phyloP scores from a whole-genome alignment of 2,797 vertebrate genomes.

The Arnoldichthys spilopterus region DNA sequence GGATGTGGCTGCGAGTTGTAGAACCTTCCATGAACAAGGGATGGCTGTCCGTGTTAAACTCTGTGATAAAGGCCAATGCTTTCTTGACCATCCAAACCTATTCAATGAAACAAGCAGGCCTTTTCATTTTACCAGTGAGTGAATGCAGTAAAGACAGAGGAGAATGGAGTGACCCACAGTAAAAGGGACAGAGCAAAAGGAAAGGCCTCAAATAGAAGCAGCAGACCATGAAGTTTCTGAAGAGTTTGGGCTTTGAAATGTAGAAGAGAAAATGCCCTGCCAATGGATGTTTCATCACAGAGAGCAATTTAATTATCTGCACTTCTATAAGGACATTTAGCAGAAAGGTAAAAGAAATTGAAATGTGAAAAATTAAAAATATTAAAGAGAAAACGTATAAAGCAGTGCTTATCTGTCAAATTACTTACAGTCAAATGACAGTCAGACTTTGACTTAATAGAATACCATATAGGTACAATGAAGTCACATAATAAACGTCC shows the following conservation, averaged over 20 bases:
- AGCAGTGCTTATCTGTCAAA: not conserved
- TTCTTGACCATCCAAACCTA: slow-evolving; percentile 38
- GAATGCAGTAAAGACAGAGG: slow-evolving; percentile 33
- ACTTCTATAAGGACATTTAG: not conserved
- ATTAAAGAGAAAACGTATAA: not conserved
- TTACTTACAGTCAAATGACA: not conserved
- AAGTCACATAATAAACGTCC: not conserved
- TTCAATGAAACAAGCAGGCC: slow-evolving; percentile 37
- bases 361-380: too few species aligned
- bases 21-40: slow-evolving; percentile 7
- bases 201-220: slow-evolving; percentile 2
- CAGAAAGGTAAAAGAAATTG: not conserved
- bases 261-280: not conserved
- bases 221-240: slow-evolving; percentile 23
- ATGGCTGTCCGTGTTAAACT: slow-evolving; percentile 6
- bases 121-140: slow-evolving; percentile 43
- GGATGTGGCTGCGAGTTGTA: not conserved
- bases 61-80: slow-evolving; percentile 24
- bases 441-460: not conserved
- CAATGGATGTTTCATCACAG: not conserved
- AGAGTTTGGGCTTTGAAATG: slow-evolving; percentile 15
- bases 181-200: slow-evolving; percentile 55
- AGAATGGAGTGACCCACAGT: slow-evolving; percentile 49
- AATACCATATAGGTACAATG: too few species aligned
- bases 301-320: slow-evolving; percentile 1